Evolutionary conservation across 2,888 invertebrate species (phyloP), one percentile per base, ranked within the genome.

Genomic region (Pelosia muscerda): DNA sequence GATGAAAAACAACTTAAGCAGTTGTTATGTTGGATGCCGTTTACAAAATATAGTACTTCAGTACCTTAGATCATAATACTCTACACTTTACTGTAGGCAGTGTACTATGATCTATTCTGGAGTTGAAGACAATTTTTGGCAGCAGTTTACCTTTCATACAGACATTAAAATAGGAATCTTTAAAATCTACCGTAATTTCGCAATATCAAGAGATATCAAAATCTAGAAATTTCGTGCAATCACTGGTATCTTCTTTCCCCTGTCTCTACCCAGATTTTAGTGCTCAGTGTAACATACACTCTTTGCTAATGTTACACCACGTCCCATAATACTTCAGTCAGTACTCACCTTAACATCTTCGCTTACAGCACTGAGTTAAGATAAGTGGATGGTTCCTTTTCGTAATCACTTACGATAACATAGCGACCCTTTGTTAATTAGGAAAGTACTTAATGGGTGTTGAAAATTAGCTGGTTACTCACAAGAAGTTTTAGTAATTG

Each of bases 361-460:
- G 26, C 64, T 60, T 25, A 56, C n/a, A 64, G 60, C 56, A 54
- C 22, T 53, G 53, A 68, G 58, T 63, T 55, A 22, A 54, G 64
- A 68, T 64, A 68, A 65, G 49, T 56, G 38, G 31, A 56, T 42
- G 31, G 64, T 56, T 56, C 22, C 23, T 49, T 56, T 25, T 61
- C 60, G n/a, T 64, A 68, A 64, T 28, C 23, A 49, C 25, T 31
- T n/a, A 34, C 31, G 63, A 68, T 68, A 59, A 56, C 28, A 22
- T 61, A 62, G 31, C 26, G 28, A 19, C 15, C 26, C 6, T 22
- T 22, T 60, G 26, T 3, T 60, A 67, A 64, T 68, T 60, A 59
- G 38, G 53, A 60, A 55, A 38, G 58, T 68, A 54, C 15, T 2
- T 63, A 67, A 58, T 67, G 34, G 11, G 26, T 57, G 31, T 57